phyloP scores from a whole-genome alignment of 1,140 invertebrate genomes.

The Sycophaga agraensis region DNA sequence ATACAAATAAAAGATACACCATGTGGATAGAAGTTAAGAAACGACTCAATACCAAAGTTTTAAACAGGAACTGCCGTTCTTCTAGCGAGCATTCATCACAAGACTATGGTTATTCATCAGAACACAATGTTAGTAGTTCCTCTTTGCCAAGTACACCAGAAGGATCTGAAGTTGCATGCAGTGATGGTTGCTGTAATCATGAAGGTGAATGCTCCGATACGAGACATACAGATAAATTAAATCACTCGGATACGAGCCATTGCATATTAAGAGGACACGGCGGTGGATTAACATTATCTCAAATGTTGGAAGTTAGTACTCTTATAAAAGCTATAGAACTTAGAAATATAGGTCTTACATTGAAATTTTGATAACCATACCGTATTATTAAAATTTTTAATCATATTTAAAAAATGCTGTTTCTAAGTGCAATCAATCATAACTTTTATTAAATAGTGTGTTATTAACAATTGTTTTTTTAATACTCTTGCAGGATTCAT shows the following conservation, averaged over 20 bases:
- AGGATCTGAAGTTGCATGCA: slow-evolving; percentile 82
- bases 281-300: slow-evolving; percentile 62
- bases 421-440: too few relatives aligned
- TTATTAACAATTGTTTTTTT: too few relatives aligned
- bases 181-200: slow-evolving; percentile 79
- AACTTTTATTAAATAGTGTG: too few relatives aligned
- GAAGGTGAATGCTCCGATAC: slow-evolving; percentile 62
- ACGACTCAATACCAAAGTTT: slow-evolving; percentile 44
- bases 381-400: too few relatives aligned
- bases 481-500: slow-evolving; percentile 56
- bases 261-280: slow-evolving; percentile 46
- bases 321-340: too few relatives aligned
- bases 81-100: slow-evolving; percentile 70
- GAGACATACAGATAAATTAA: slow-evolving; percentile 45
- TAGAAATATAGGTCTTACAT: too few relatives aligned
- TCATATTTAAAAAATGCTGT: too few relatives aligned
- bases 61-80: slow-evolving; percentile 58
- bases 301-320: slow-evolving; percentile 68
- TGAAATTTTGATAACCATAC: too few relatives aligned
- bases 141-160: slow-evolving; percentile 77
- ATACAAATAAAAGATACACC: slow-evolving; percentile 39
- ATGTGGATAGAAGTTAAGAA: slow-evolving; percentile 52
- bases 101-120: slow-evolving; percentile 83
- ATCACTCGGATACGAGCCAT: slow-evolving; percentile 45
- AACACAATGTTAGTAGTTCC: slow-evolving; percentile 71